Conservation (phyloP, 64 coral and sea anemone species). For the Montipora foliosa region DNA sequence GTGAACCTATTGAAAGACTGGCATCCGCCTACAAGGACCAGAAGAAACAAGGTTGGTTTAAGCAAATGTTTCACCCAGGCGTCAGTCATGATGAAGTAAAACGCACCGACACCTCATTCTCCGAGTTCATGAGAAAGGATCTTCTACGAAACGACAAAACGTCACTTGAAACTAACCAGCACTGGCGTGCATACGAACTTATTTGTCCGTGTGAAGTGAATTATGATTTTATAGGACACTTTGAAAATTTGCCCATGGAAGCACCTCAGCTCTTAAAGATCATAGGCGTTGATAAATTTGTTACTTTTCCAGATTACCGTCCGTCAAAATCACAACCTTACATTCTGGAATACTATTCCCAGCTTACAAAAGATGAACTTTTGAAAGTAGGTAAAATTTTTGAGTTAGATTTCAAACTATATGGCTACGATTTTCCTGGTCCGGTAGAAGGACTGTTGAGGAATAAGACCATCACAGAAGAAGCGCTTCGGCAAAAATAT, state of each 20-base stretch:
- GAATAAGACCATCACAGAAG: neutral
- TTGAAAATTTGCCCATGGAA: constrained; percentile 13
- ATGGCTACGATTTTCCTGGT: constrained; percentile 26
- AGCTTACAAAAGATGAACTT: constrained; percentile 19
- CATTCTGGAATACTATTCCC: constrained; percentile 11
- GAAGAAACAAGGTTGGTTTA: neutral
- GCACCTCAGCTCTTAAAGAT: constrained; percentile 14
- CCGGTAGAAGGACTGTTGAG: neutral
- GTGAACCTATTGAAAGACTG: constrained; percentile 28
- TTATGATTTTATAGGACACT: constrained; percentile 47
- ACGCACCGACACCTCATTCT: neutral
- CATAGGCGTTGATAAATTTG: neutral
- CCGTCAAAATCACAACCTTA: neutral
- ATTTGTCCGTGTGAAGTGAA: constrained; percentile 43
- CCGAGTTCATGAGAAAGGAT: neutral
- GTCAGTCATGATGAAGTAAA: neutral
- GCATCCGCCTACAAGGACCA: constrained; percentile 24
- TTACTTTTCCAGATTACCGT: constrained; percentile 15
- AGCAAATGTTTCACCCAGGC: neutral
- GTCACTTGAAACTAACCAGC: neutral
- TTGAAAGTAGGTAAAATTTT: neutral
- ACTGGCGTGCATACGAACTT: constrained; percentile 34
- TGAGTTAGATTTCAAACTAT: constrained; percentile 28
- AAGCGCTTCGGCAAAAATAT: neutral
- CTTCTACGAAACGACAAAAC: neutral